Conservation (phyloP, 2,113 vertebrate genomes). For the Piaya cayana region DNA sequence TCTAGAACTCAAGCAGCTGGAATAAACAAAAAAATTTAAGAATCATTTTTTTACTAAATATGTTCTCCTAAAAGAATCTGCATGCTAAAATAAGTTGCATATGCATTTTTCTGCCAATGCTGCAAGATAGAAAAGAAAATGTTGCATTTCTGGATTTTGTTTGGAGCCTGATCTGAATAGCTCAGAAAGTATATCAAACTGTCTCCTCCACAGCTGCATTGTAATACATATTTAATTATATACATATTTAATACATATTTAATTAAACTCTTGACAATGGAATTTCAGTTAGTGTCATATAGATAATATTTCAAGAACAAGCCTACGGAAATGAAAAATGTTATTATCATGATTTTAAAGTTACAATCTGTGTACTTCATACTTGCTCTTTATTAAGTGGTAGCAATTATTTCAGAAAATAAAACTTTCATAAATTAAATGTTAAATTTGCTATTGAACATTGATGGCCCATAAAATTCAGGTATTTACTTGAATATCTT, state of each 20-base stretch:
- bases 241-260: background rate
- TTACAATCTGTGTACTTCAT: background rate
- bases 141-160: background rate
- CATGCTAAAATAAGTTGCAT: background rate
- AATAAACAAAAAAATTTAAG: background rate
- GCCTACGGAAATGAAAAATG: background rate
- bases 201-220: background rate
- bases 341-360: background rate
- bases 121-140: background rate
- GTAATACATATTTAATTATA: background rate
- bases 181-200: background rate
- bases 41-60: background rate
- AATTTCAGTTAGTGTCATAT: background rate
- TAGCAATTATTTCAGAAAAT: background rate
- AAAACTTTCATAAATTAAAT: background rate
- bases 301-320: background rate
- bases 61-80: background rate
- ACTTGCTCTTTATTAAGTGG: background rate
- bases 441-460: background rate
- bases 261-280: no score
- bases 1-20: background rate
- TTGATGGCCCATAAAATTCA: background rate
- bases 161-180: background rate
- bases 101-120: background rate
- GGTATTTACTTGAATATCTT: background rate